Evolutionary conservation across 2,888 invertebrate genomes (phyloP).

Genomic region (Agrotis exclamationis): DNA sequence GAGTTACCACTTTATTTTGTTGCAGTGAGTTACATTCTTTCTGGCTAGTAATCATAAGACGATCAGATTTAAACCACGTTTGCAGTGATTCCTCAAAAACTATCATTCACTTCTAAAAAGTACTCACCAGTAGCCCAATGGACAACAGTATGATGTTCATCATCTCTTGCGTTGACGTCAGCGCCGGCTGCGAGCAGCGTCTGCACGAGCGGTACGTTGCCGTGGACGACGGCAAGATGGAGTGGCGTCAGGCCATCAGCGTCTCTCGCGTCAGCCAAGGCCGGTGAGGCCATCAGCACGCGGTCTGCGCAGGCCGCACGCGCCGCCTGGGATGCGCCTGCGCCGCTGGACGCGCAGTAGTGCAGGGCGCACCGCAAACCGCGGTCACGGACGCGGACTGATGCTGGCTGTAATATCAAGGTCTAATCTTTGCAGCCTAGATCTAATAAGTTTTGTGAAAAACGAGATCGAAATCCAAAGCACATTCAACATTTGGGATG

Average conservation of each 20-base stretch:
- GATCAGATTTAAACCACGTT: not conserved
- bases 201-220: conserved; percentile 96
- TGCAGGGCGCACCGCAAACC: conserved; percentile 97
- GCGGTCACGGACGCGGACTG: conserved; percentile 94
- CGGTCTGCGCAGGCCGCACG: conserved; percentile 97
- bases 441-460: no score
- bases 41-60: no score
- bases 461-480: no score
- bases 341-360: conserved; percentile 96
- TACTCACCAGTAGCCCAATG: conserved; percentile 99
- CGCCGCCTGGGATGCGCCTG: conserved; percentile 93
- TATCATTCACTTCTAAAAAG: conserved; percentile 4
- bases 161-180: conserved; percentile 97
- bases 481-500: no score
- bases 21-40: no score
- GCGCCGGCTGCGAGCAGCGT: conserved; percentile 97
- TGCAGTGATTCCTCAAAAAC: no score
- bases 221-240: conserved; percentile 98
- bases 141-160: conserved; percentile 98
- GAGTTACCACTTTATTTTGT: not conserved
- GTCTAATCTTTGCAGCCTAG: not conserved
- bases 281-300: conserved; percentile 97
- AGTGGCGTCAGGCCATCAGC: conserved; percentile 98
- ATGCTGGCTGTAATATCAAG: conserved; percentile 74
- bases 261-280: conserved; percentile 95